Conservation (phyloP, 1,140 invertebrate species). For the Scaptodrosophila lebanonensis region DNA sequence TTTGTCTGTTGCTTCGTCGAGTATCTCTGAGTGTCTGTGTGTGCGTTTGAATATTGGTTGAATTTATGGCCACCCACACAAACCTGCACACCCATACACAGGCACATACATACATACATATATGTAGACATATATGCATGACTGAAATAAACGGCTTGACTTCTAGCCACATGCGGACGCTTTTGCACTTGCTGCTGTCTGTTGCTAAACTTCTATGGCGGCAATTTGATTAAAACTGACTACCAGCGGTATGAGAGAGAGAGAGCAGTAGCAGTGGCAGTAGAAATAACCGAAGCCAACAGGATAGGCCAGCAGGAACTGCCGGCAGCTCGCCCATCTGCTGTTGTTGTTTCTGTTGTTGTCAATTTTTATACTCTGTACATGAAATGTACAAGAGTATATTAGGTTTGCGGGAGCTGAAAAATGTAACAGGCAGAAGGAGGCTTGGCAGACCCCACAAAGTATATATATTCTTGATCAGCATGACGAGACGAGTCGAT, state of each 20-base stretch:
- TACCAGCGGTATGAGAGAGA: conserved; percentile 14
- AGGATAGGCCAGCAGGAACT: conserved; percentile 4
- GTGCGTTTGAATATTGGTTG: conserved; percentile 51
- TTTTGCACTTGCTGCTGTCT: conserved; percentile 31
- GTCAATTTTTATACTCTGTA: too few species aligned
- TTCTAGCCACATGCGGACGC: too few species aligned
- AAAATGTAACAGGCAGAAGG: too few species aligned
- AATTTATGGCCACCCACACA: conserved; percentile 46
- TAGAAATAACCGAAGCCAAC: conserved; percentile 12
- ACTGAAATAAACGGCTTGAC: conserved; percentile 34
- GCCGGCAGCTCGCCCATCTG: conserved; percentile 24
- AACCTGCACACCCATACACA: conserved; percentile 6
- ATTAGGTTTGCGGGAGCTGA: too few species aligned
- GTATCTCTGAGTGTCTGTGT: too few species aligned
- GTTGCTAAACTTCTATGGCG: conserved; percentile 27
- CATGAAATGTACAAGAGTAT: too few species aligned
- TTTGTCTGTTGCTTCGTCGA: too few species aligned
- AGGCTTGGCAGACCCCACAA: too few species aligned
- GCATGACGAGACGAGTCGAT: too few species aligned
- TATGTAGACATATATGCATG: background rate
- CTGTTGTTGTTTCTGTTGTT: conserved; percentile 33
- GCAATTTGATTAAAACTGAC: conserved; percentile 62
- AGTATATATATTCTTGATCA: too few species aligned
- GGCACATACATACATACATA: background rate
- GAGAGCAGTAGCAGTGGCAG: background rate